Conservation (phyloP, 92 coral and sea anemone genomes). For the Palythoa heliodiscus region DNA sequence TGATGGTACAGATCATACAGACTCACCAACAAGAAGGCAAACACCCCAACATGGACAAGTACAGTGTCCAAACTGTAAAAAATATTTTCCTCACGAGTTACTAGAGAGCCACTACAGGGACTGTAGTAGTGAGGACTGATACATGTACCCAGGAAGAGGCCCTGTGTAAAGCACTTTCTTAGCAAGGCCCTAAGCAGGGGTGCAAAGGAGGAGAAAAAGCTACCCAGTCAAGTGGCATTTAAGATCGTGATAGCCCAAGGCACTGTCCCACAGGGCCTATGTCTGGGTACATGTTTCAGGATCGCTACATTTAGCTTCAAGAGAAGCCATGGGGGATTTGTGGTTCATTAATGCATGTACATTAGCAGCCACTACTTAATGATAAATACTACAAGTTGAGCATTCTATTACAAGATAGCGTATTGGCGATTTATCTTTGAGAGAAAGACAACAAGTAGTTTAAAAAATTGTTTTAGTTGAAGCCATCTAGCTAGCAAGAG, state of each 20-base stretch:
- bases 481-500: too few species aligned
- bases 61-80: constrained; percentile 74
- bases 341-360: not conserved
- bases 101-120: constrained; percentile 83
- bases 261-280: constrained; percentile 39
- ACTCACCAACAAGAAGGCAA: constrained; percentile 43
- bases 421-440: too few species aligned
- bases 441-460: too few species aligned
- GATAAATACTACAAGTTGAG: not conserved
- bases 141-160: constrained; percentile 41
- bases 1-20: constrained; percentile 57
- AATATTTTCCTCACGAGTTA: constrained; percentile 70
- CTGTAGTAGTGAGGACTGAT: constrained; percentile 62
- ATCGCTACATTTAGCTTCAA: not conserved
- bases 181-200: not conserved
- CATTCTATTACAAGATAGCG: too few species aligned
- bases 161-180: constrained; percentile 16
- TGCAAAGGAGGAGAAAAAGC: not conserved
- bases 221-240: not conserved
- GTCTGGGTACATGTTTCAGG: constrained; percentile 37
- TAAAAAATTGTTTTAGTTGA: too few species aligned
- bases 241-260: constrained; percentile 2
- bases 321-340: not conserved
- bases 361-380: not conserved
- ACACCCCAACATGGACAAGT: constrained; percentile 59